Conservation (phyloP, 2,888 invertebrate genomes). For the Hyposoter didymator region DNA sequence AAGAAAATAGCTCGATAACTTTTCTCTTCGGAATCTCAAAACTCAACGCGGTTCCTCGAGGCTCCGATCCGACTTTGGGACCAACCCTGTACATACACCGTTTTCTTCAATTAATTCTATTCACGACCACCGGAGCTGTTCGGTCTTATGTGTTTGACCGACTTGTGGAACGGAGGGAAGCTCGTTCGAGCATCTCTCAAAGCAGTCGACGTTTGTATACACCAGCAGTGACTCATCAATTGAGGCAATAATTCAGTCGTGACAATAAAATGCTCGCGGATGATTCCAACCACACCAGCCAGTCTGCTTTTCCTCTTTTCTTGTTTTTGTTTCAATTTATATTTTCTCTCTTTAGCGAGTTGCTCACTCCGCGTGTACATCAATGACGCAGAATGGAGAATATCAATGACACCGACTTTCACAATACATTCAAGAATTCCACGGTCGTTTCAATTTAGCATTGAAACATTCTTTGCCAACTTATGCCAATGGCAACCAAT, state of each 20-base stretch:
- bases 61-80: neutral
- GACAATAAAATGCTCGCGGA: conserved; percentile 62
- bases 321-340: conserved; percentile 12
- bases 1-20: neutral
- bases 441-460: conserved; percentile 46
- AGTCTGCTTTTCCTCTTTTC: conserved; percentile 21
- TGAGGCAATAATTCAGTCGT: conserved; percentile 69
- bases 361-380: conserved; percentile 23
- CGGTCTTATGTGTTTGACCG: conserved; percentile 53
- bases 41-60: neutral
- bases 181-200: conserved; percentile 40
- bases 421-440: conserved; percentile 60
- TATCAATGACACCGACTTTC: conserved; percentile 64
- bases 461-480: conserved; percentile 41
- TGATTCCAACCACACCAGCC: conserved; percentile 46
- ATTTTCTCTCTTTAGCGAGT: neutral
- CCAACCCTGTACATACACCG: neutral
- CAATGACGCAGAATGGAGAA: conserved; percentile 52
- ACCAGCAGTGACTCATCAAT: conserved; percentile 68
- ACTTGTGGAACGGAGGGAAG: neutral
- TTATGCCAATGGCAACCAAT: neutral
- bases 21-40: neutral
- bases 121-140: conserved; percentile 59
- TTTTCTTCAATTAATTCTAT: conserved; percentile 64
- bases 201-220: conserved; percentile 33